Evolutionary conservation across 2,113 vertebrate species (phyloP).

Genomic region (Oxyruncus cristatus): DNA sequence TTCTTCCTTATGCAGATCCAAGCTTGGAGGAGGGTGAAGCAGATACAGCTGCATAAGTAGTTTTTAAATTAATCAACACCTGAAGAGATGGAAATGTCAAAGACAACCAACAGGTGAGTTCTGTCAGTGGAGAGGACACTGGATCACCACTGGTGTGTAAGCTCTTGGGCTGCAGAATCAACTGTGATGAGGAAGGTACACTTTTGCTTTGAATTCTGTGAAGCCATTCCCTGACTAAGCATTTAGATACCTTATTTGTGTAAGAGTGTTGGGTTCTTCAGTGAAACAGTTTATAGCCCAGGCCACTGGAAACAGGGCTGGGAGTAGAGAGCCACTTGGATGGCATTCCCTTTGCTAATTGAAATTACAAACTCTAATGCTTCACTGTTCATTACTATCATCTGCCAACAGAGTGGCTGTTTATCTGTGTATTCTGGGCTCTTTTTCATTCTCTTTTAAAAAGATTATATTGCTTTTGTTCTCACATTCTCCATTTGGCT

Average conservation of each 20-base stretch:
- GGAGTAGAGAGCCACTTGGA: background rate
- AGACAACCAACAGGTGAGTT: background rate
- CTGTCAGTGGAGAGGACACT: background rate
- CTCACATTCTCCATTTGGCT: background rate
- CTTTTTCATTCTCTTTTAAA: background rate
- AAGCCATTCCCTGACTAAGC: background rate
- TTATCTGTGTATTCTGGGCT: background rate
- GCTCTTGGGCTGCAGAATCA: background rate
- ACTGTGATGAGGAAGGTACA: background rate
- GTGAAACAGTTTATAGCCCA: background rate
- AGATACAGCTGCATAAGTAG: background rate
- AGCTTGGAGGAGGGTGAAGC: background rate
- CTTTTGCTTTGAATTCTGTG: background rate
- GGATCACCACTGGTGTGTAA: rapidly evolving
- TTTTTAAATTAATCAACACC: background rate
- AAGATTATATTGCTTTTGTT: background rate
- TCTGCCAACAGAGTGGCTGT: background rate
- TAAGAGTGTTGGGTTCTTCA: background rate
- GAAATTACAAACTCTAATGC: background rate
- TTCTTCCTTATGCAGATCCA: background rate
- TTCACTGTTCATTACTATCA: background rate
- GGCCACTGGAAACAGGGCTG: background rate
- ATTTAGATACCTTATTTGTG: background rate
- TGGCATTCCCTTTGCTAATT: background rate
- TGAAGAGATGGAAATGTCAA: background rate